Evolutionary conservation across 2,797 vertebrate species (phyloP).

Genomic region (Brachyrhaphis roseni): DNA sequence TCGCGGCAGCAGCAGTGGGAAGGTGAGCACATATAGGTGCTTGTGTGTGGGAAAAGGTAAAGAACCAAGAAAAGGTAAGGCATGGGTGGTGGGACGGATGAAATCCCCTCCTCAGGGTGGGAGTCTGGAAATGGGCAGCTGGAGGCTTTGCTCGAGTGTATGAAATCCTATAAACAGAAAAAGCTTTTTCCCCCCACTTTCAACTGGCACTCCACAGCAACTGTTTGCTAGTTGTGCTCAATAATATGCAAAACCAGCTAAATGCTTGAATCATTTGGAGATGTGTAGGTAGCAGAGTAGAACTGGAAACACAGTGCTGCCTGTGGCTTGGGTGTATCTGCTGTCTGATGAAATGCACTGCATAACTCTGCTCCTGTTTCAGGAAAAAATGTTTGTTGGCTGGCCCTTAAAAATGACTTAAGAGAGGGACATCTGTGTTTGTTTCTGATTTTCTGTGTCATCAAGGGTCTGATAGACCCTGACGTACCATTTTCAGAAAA

Average conservation of each 20-base stretch:
- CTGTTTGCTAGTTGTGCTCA: conserved; percentile 41
- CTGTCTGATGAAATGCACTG: neutral
- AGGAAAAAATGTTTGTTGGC: conserved; percentile 13
- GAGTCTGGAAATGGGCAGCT: conserved; percentile 62
- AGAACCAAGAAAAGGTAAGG: conserved; percentile 26
- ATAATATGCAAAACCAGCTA: conserved; percentile 39
- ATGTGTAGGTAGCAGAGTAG: conserved; percentile 25
- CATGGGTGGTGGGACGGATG: conserved; percentile 44
- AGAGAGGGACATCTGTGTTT: conserved; percentile 23
- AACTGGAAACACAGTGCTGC: conserved; percentile 7
- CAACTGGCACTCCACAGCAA: conserved; percentile 43
- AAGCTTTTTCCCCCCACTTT: conserved; percentile 32
- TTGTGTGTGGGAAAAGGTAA: conserved; percentile 22
- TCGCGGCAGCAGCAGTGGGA: conserved; percentile 26
- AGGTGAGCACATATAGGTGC: conserved; percentile 52
- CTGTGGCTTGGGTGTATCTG: conserved; percentile 17
- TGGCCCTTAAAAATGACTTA: conserved; percentile 4
- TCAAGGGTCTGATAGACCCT: conserved; percentile 5
- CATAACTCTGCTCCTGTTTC: neutral
- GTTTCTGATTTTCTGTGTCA: conserved; percentile 11
- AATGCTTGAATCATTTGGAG: conserved; percentile 36
- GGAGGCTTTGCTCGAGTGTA: conserved; percentile 69
- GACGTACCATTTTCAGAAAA: neutral
- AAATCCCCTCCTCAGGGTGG: conserved; percentile 18
- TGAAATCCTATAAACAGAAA: conserved; percentile 69